Conservation (phyloP, 2,888 invertebrate species). For the Parapristionchus giblindavisi region DNA sequence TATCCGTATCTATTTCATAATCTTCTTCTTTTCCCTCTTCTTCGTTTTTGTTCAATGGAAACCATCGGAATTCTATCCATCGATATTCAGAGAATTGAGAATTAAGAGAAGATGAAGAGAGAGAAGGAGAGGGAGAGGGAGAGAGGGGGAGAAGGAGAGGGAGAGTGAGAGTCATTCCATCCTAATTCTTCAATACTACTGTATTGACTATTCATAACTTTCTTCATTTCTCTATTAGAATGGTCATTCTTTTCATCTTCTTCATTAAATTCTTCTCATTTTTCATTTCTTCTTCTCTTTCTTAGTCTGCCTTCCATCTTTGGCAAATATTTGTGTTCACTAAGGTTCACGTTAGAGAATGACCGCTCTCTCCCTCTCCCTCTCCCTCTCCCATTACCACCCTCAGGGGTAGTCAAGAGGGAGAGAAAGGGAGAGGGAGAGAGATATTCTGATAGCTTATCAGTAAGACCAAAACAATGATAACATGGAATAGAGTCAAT, state of each 20-base stretch:
- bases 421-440: not conserved
- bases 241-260: constrained; percentile 15
- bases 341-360: constrained; percentile 34
- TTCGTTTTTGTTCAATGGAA: not conserved
- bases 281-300: constrained; percentile 16
- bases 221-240: not conserved
- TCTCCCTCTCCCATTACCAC: not conserved
- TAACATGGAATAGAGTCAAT: not conserved
- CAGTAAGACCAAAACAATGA: not conserved
- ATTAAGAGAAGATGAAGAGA: too few relatives aligned
- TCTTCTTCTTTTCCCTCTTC: not conserved
- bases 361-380: not conserved
- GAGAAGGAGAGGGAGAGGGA: constrained; percentile 1
- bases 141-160: not conserved
- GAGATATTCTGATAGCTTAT: not conserved
- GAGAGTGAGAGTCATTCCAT: constrained; percentile 18
- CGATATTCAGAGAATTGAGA: constrained; percentile 10
- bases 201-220: not conserved
- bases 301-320: constrained; percentile 34
- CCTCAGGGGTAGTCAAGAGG: not conserved
- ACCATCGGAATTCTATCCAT: constrained; percentile 4
- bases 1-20: not conserved
- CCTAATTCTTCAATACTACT: constrained; percentile 2
- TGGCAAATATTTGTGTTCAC: constrained; percentile 38
- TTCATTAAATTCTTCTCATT: not conserved